These are phyloP conservation scores for Lasioglossum baleicum DNA, from an alignment of 1,140 invertebrate species.

Conservation along the genomic window DNA sequence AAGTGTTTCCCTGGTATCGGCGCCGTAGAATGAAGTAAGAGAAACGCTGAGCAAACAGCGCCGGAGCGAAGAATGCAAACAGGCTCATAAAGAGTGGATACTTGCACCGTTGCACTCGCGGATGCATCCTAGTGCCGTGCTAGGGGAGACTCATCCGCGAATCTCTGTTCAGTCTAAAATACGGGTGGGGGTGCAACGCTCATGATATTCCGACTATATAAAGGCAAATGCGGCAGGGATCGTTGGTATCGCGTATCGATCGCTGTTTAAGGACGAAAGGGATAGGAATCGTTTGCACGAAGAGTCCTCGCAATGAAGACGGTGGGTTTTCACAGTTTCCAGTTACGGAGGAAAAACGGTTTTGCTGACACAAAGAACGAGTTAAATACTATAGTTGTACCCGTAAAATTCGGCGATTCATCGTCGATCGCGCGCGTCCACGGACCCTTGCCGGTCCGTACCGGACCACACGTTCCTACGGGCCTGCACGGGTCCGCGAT, in stretches of 20 bases:
- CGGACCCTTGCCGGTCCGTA: background rate
- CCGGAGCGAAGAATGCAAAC: slow-evolving; percentile 14
- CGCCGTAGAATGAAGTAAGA: background rate
- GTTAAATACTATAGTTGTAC: too few relatives aligned
- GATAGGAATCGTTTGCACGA: slow-evolving; percentile 41
- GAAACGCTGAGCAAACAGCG: background rate
- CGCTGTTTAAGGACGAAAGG: slow-evolving; percentile 68
- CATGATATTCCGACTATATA: slow-evolving; percentile 77
- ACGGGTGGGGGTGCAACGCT: slow-evolving; percentile 65
- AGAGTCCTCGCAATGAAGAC: slow-evolving; percentile 65
- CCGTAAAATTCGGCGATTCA: background rate
- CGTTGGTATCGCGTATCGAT: slow-evolving; percentile 68
- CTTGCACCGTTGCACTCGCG: slow-evolving; percentile 38
- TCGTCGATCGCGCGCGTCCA: background rate
- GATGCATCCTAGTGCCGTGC: slow-evolving; percentile 51
- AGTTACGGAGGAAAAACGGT: background rate
- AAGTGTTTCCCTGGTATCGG: too few relatives aligned
- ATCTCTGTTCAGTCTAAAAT: slow-evolving; percentile 32
- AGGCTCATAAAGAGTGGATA: background rate
- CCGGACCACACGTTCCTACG: too few relatives aligned
- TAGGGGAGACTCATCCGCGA: slow-evolving; percentile 54
- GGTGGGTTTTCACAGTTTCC: slow-evolving; percentile 68
- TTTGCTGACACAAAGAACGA: background rate
- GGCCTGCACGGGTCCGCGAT: background rate
- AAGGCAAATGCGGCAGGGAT: slow-evolving; percentile 70